Percentiles rank a stretch among this genome's conserved stretches.
phyloP scores from a whole-genome alignment of 2,797 vertebrate genomes.

The Peromyscus attwateri region DNA sequence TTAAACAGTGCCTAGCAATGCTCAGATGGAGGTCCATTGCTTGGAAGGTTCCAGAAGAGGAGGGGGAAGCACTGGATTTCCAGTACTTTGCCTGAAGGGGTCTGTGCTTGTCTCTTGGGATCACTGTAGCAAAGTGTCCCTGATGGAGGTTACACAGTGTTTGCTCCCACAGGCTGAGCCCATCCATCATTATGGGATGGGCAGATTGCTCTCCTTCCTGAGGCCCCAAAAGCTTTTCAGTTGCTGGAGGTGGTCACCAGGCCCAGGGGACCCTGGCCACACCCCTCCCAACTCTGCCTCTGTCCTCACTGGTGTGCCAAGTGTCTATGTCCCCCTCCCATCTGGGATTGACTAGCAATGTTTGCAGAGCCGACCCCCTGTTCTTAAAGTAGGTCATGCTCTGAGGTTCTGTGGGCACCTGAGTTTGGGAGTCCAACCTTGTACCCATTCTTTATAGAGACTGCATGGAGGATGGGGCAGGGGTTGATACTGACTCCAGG shows the following conservation, averaged over 20 bases:
- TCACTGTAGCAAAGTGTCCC: not conserved
- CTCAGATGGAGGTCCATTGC: not conserved
- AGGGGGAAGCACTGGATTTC: rapidly evolving
- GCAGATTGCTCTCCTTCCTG: rapidly evolving
- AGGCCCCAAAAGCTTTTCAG: not conserved
- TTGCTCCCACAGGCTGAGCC: not conserved
- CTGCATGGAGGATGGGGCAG: not conserved
- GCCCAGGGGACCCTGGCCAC: not conserved
- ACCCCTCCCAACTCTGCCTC: not conserved
- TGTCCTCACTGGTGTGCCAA: rapidly evolving
- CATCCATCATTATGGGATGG: rapidly evolving
- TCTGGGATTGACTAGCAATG: not conserved
- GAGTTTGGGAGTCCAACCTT: no score
- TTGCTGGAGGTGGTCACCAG: not conserved
- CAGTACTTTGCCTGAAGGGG: no score
- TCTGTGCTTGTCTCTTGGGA: no score
- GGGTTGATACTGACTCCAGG: rapidly evolving
- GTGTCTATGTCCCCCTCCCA: not conserved
- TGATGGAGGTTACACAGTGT: not conserved
- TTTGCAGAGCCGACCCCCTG: not conserved
- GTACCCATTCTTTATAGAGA: not conserved
- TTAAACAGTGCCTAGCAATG: not conserved
- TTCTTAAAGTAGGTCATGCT: not conserved
- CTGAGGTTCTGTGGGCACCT: not conserved
- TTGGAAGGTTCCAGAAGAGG: not conserved